Base-by-base conservation (phyloP, 2,888 invertebrate species). In the Callyntrura guangdongensis region DNA sequence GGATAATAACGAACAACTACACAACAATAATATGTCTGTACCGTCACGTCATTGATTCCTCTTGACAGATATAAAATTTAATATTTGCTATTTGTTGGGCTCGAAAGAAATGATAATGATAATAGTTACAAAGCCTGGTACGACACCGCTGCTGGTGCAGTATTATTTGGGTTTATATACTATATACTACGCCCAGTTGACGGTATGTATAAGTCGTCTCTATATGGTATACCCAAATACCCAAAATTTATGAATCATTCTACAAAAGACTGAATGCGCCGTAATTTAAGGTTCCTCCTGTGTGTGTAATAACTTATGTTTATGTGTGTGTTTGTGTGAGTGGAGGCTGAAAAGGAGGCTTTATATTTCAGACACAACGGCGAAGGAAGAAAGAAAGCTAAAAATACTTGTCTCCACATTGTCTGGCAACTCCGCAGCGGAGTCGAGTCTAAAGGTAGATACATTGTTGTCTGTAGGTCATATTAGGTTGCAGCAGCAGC, bases 321-420 rank as follows among this genome's bases (percentile, higher is more conserved):
- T 36, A 36, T 36, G 36, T 36, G 36, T 36, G 9, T 82, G 61
- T 61, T 20, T 22, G 36, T 61, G 22, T 61, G 59, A 59, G 36
- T 36, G 22, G 22, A 61, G 53, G 82, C 61, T 49, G 11, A 59
- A 45, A 36, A 9, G 17, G 36, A 81, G 8, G 81, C 27, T 82
- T 82, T 61, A 59, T 82, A 20, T 82, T 61, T 82, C 86, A 86
- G 83, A 86, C 74, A 90, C 69, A 77, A 72, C 83, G 77, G 90
- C 20, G 77, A 83, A 89, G 53, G 77, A 83, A 89, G 53, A 72
- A 89, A 77, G 36, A 84, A 56, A 69, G 72, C 86, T 90, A 90
- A 90, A 90, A 90, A 90, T 90, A 90, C 86, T 74, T 81, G 90
- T 82, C 86, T 90, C 90, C 90, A 90, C 90, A 90, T 90, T 90